phyloP scores from a whole-genome alignment of 2,888 invertebrate species.

The Drosophila prostipennis region DNA sequence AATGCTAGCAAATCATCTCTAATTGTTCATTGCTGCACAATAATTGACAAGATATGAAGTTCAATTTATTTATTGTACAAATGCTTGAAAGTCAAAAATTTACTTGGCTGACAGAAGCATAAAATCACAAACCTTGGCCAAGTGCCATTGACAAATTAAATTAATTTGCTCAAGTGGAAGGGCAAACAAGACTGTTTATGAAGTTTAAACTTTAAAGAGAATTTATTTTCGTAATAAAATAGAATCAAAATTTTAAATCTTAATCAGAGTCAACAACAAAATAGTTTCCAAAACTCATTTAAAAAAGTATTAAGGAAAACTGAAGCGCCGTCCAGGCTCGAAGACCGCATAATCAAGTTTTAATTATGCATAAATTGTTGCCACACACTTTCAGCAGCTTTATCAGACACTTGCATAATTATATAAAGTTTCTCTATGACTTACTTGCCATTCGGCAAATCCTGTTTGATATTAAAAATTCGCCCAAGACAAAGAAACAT shows the following conservation, averaged over 20 bases:
- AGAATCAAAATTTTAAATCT: not conserved
- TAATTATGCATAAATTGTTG: conserved; percentile 44
- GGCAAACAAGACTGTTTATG: conserved; percentile 8
- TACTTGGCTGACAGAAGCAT: conserved; percentile 9
- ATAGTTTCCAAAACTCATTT: not conserved
- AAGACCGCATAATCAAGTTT: conserved; percentile 70
- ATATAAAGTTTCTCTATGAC: conserved; percentile 32
- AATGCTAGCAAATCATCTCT: conserved; percentile 35
- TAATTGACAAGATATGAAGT: conserved; percentile 20
- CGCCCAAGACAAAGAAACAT: conserved; percentile 54
- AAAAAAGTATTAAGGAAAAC: conserved; percentile 3
- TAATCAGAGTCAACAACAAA: not conserved
- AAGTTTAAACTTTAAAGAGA: not conserved
- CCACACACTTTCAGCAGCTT: conserved; percentile 32
- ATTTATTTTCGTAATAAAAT: not conserved
- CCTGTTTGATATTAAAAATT: conserved; percentile 53
- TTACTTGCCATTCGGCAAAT: conserved; percentile 29
- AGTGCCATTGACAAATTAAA: conserved; percentile 17
- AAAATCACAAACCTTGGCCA: conserved; percentile 1
- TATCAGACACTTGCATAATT: conserved; percentile 51
- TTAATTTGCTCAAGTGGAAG: conserved; percentile 22
- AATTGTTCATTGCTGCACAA: conserved; percentile 24
- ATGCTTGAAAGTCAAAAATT: conserved; percentile 3
- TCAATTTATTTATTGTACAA: conserved; percentile 13
- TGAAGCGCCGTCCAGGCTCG: not conserved